phyloP scores from a whole-genome alignment of 2,113 vertebrate species.

The Peromyscus californicus region DNA sequence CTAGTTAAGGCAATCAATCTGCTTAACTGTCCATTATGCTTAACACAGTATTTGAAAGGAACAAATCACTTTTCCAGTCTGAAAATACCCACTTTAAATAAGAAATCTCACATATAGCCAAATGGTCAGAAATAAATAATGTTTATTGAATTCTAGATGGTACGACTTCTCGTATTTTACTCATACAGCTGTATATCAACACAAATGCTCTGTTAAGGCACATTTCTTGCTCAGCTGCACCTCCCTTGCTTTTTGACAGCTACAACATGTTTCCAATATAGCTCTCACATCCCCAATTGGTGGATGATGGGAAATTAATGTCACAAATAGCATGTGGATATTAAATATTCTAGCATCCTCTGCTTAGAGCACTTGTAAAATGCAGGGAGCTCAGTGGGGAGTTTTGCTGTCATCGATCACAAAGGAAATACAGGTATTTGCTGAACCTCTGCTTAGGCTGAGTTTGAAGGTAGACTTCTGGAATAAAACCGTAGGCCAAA shows the following conservation, averaged over 20 bases:
- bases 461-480: not conserved
- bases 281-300: not conserved
- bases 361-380: slow-evolving; percentile 22
- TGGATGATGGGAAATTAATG: slow-evolving; percentile 47
- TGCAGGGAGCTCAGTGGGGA: not conserved
- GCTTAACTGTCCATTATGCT: not conserved
- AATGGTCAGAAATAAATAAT: slow-evolving; percentile 10
- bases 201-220: not conserved
- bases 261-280: not conserved
- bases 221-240: not conserved
- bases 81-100: not conserved
- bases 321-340: slow-evolving; percentile 21
- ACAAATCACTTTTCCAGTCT: not conserved
- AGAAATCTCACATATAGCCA: not conserved
- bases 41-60: slow-evolving; percentile 26
- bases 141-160: not conserved
- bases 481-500: not conserved
- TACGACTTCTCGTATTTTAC: not conserved
- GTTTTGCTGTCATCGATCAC: not conserved
- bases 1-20: not conserved
- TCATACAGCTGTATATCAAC: not conserved
- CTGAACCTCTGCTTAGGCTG: not conserved
- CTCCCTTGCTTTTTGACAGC: not conserved
- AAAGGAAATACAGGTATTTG: slow-evolving; percentile 25
- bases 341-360: slow-evolving; percentile 18